Conservation (phyloP, 2,888 invertebrate species). For the Andrena praecox region DNA sequence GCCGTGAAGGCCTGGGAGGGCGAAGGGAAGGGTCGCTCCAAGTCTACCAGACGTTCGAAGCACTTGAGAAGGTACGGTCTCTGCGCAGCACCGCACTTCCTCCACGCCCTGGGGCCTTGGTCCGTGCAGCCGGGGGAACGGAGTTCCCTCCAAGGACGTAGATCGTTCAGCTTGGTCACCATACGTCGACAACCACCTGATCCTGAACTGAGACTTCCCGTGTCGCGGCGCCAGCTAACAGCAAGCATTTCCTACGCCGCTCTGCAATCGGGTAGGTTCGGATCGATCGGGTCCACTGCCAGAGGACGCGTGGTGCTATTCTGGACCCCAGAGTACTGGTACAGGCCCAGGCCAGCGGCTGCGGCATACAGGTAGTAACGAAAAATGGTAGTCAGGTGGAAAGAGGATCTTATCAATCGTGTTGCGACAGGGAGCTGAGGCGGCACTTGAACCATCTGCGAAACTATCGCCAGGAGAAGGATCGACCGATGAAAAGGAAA, state of each 20-base stretch:
- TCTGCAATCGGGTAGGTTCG: conserved; percentile 72
- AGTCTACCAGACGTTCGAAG: conserved; percentile 39
- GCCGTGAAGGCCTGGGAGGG: conserved; percentile 77
- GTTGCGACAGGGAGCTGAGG: conserved; percentile 77
- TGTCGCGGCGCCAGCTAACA: conserved; percentile 85
- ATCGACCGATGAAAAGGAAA: conserved; percentile 54
- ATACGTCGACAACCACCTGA: conserved; percentile 83
- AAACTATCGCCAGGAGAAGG: conserved; percentile 58
- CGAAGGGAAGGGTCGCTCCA: conserved; percentile 10
- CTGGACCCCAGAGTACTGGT: conserved; percentile 87
- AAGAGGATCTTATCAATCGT: neutral
- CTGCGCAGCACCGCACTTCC: conserved; percentile 85
- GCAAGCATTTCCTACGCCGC: conserved; percentile 85
- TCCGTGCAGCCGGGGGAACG: conserved; percentile 84
- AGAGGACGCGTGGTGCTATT: conserved; percentile 84
- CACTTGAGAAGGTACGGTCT: conserved; percentile 85
- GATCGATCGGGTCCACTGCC: conserved; percentile 55
- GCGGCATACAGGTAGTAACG: conserved; percentile 81
- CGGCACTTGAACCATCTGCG: conserved; percentile 78
- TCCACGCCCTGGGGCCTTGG: conserved; percentile 86
- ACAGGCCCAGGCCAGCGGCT: conserved; percentile 85
- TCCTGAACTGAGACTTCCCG: conserved; percentile 83
- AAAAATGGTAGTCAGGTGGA: neutral
- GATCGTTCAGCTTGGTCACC: conserved; percentile 84
- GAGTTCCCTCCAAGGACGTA: conserved; percentile 83